Percentiles rank a stretch among this genome's conserved stretches.
Conservation (phyloP, 1,140 invertebrate species). For the Pseudomyrmex gracilis region DNA sequence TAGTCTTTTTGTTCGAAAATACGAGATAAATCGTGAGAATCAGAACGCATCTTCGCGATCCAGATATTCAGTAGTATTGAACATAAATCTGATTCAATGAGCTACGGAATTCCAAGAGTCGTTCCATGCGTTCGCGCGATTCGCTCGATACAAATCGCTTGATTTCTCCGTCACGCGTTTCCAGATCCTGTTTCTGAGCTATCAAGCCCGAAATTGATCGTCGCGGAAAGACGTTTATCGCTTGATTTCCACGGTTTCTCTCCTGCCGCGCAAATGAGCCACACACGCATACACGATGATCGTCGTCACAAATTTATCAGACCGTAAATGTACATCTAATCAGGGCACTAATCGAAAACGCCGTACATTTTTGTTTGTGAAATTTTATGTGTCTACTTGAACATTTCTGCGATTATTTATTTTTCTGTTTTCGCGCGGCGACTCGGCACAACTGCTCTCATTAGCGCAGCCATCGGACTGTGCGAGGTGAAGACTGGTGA, state of each 20-base stretch:
- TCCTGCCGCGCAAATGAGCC: background rate
- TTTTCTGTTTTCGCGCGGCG: background rate
- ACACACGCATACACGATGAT: background rate
- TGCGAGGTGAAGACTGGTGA: background rate
- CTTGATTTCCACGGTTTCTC: background rate
- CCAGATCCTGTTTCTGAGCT: background rate
- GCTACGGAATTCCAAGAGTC: background rate
- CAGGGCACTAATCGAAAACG: background rate
- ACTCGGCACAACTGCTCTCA: background rate
- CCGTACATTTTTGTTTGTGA: background rate
- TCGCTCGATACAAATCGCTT: constrained; percentile 9
- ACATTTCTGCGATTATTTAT: background rate
- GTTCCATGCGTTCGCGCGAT: background rate
- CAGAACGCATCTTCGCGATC: constrained; percentile 32
- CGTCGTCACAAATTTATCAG: constrained; percentile 27
- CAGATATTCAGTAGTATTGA: constrained; percentile 19
- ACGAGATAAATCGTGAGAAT: constrained; percentile 19
- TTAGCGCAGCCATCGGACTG: constrained; percentile 5
- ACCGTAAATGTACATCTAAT: constrained; percentile 2
- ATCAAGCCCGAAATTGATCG: constrained; percentile 4
- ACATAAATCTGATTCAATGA: constrained; percentile 10
- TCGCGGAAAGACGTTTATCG: constrained; percentile 3
- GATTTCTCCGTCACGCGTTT: constrained; percentile 23
- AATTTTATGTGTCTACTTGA: background rate
- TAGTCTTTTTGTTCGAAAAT: background rate